Percentiles rank a stretch among this genome's conserved stretches.
These are phyloP conservation scores for Halyomorpha halys DNA, from an alignment of 1,140 invertebrate species.

Conservation along the genomic window DNA sequence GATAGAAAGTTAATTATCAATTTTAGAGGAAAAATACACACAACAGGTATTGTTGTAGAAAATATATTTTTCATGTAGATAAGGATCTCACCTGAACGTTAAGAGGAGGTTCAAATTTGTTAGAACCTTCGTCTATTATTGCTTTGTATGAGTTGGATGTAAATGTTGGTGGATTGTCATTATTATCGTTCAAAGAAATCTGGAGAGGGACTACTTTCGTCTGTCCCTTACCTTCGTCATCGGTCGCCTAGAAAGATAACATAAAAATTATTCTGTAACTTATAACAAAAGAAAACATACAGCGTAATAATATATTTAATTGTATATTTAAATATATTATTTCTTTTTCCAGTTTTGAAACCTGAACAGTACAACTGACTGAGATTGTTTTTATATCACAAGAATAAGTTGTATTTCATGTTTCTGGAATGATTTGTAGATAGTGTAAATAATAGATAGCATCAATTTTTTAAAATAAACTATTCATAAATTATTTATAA, in stretches of 20 bases:
- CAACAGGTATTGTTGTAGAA: background rate
- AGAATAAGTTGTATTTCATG: too few relatives aligned
- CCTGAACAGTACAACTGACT: too few relatives aligned
- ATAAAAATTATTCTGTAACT: background rate
- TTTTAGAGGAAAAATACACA: background rate
- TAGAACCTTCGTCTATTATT: constrained; percentile 71
- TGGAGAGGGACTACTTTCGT: constrained; percentile 64
- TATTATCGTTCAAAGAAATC: constrained; percentile 67
- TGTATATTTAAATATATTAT: too few relatives aligned
- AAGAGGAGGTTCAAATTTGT: constrained; percentile 61
- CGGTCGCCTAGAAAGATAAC: constrained; percentile 54
- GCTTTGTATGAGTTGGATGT: constrained; percentile 58
- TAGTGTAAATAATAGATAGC: too few relatives aligned
- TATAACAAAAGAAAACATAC: background rate
- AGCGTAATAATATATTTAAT: constrained; percentile 11
- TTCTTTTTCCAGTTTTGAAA: too few relatives aligned
- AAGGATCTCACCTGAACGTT: constrained; percentile 32
- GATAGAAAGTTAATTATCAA: background rate
- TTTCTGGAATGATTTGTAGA: too few relatives aligned
- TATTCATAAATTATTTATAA: too few relatives aligned
- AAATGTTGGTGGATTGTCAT: constrained; percentile 78
- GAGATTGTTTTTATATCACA: too few relatives aligned
- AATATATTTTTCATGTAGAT: background rate
- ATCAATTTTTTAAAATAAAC: too few relatives aligned
- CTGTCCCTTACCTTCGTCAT: constrained; percentile 68